Percentiles rank a stretch among this genome's conserved stretches.
Evolutionary conservation across 2,113 vertebrate species (phyloP).

Genomic region (Aleadryas rufinucha): DNA sequence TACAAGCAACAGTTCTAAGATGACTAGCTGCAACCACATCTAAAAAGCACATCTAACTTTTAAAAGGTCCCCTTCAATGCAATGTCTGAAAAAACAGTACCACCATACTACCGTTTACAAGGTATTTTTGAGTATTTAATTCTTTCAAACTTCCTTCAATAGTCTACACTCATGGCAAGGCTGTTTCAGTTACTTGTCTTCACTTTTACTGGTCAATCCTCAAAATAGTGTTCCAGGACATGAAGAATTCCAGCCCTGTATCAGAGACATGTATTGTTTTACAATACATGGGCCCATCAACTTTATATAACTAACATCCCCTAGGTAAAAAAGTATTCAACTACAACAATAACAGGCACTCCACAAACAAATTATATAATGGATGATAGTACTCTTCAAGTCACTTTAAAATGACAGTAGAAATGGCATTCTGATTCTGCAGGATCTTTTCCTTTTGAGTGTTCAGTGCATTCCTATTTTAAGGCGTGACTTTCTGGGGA

Average conservation of each 20-base stretch:
- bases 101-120: neutral
- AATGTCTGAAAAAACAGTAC: neutral
- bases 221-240: neutral
- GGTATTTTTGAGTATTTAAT: neutral
- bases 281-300: neutral
- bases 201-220: neutral
- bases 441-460: neutral
- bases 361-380: neutral
- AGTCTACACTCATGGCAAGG: neutral
- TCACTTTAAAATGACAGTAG: neutral
- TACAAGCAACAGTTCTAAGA: neutral
- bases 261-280: neutral
- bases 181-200: neutral
- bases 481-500: neutral
- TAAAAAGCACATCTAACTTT: neutral
- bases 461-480: neutral
- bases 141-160: neutral
- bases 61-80: neutral
- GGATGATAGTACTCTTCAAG: neutral
- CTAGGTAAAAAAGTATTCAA: neutral
- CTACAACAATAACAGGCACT: neutral
- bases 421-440: neutral
- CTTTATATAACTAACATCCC: neutral
- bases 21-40: neutral
- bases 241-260: neutral